phyloP scores from a whole-genome alignment of 2,888 invertebrate species.

The Pseudococcus viburni region DNA sequence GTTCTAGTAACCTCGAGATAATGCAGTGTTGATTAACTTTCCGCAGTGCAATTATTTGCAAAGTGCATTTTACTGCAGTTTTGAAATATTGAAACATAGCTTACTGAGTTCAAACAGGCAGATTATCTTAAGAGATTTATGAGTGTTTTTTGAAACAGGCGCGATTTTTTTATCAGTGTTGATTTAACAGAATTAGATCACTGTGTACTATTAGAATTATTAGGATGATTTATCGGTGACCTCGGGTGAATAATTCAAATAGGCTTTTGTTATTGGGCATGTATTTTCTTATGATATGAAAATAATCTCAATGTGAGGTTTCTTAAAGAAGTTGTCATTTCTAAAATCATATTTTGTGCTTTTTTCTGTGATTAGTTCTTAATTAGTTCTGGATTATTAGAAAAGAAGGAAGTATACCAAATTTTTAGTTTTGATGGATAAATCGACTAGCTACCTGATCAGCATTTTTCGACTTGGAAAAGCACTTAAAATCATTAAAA shows the following conservation, averaged over 20 bases:
- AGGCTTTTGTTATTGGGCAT: neutral
- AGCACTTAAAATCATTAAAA: neutral
- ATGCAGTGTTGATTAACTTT: neutral
- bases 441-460: neutral
- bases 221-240: neutral
- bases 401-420: too few relatives aligned
- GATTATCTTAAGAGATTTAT: neutral
- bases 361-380: neutral
- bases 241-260: neutral
- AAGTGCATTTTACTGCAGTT: neutral
- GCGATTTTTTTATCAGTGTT: neutral
- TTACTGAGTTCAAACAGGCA: neutral
- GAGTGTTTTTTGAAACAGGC: neutral
- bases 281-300: neutral
- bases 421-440: neutral
- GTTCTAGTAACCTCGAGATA: neutral
- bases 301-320: too few relatives aligned
- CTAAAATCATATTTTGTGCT: too few relatives aligned
- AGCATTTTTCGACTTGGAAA: neutral
- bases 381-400: neutral
- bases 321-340: too few relatives aligned
- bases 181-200: neutral
- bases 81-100: neutral
- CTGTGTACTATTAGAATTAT: neutral
- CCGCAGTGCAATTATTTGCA: neutral